A percentile compares a stretch with the other conserved stretches of the same genome.
phyloP scores from a whole-genome alignment of 2,797 vertebrate genomes.

The Phoeniculus purpureus region DNA sequence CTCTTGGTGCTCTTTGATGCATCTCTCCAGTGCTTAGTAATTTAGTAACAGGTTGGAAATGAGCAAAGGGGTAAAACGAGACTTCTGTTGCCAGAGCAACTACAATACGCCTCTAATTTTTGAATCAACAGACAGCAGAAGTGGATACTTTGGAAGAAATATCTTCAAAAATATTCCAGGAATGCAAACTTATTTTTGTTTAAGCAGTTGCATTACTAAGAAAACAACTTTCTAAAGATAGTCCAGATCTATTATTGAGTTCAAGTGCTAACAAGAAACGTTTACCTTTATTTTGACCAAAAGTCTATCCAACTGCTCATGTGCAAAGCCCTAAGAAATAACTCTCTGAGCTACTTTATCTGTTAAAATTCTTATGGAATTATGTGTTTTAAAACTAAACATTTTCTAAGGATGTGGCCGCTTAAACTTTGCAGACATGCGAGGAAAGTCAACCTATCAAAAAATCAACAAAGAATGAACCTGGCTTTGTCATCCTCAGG shows the following conservation, averaged over 20 bases:
- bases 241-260: background rate
- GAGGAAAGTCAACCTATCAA: background rate
- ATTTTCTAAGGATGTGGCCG: background rate
- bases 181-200: constrained; percentile 3
- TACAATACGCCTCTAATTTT: constrained; percentile 81
- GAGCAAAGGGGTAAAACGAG: constrained; percentile 91
- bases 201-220: background rate
- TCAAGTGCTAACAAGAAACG: background rate
- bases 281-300: background rate
- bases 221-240: background rate
- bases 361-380: background rate
- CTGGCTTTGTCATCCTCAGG: background rate
- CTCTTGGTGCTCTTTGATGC: constrained; percentile 87
- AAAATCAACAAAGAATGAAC: background rate
- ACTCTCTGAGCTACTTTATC: background rate
- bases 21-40: constrained; percentile 82
- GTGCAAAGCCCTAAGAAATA: background rate
- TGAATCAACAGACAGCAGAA: constrained; percentile 77
- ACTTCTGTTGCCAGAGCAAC: constrained; percentile 87
- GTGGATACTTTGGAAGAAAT: constrained; percentile 78
- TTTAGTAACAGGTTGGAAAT: constrained; percentile 98
- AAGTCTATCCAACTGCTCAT: background rate
- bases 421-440: background rate
- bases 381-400: background rate
- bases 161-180: constrained; percentile 56